Base-by-base conservation (phyloP, 2,888 invertebrate genomes). In the Notodromas monacha region DNA sequence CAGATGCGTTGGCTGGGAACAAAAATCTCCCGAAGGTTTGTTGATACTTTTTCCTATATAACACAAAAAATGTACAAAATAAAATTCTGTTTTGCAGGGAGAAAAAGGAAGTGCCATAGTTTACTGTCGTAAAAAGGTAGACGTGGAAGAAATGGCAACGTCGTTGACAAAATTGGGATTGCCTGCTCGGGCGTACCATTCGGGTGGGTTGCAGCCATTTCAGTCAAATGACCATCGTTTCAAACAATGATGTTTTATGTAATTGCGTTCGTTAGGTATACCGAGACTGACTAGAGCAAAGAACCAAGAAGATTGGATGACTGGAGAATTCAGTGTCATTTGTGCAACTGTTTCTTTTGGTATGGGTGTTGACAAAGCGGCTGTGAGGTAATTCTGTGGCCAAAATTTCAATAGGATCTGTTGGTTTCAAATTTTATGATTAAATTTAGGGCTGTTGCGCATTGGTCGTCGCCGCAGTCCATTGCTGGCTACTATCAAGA, bases 281-380 rank as follows among this genome's bases (percentile, higher is more conserved):
- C n/a, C n/a, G n/a, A n/a, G n/a, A n/a, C n/a, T n/a, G n/a, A 67
- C 74, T 31, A 58, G 86, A 31, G 58, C 63, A 31, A 56, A 61
- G 29, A 67, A 69, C 21, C 92, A 96, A 51, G 69, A 73, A 45
- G 64, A 68, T 21, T 96, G 92, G 92, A 77, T 79, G 54, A 56
- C 56, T 16, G 89, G 89, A 1, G 65, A 65, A 38, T 65, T 67
- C 40, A 66, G 74, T 2, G 70, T 89, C 15, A 86, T 96, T 38
- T 73, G 73, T 37, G 92, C 96, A 3, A 96, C 96, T 0, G 69
- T 92, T 34, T 86, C 86, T 43, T 96, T 96, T 53, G 96, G 96
- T 26, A 99, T 96, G 96, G 96, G 96, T 29, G 81, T 96, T 3
- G 92, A 96, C 49, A 96, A 96, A 50, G 64, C 73, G 3, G 63